Base-by-base conservation (phyloP, 2,113 vertebrate species). In the Holacanthus passer region DNA sequence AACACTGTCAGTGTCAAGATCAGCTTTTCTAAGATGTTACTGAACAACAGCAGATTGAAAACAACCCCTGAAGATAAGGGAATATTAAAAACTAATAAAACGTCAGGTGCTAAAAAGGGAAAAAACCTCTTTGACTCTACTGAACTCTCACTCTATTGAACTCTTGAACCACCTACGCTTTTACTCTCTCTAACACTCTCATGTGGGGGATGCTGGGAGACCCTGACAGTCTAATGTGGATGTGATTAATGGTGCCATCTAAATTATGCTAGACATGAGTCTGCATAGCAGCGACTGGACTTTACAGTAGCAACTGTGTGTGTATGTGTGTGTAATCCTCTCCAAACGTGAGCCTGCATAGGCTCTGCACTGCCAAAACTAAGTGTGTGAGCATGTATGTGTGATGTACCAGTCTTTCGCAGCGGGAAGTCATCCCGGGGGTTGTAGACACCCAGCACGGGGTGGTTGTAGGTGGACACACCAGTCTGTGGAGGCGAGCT, bases 351-450 rank as follows among this genome's bases (percentile, higher is more conserved):
- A 60, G 71, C 27, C 3, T 67, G 55, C n/a, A 59, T 73, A 10
- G 35, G 35, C 7, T 39, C 32, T 55, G 45, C 31, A 16, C 58
- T 70, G 68, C 31, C 53, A 76, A 75, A 82, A 60, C 6, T 12
- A 17, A 52, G 35, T 35, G 80, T 78, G 70, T 39, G 0, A 20
- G 43, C 9, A 41, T 48, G 48, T 50, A 45, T 78, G 63, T 70
- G 78, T 14, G 17, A 76, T 29, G 50, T 89, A 99, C 98, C 98
- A 89, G 98, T 99, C 90, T 99, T 99, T 88, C 97, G 93, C 81
- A 99, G 96, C 0, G 98, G 98, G 88, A 99, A 99, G 95, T 99
- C 97, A 0, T 99, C 97, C 92, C 97, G 96, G 87, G 97, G 94
- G 91, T 99, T 98, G 3, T 98, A 98, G 95, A 97, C 96, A 5